A percentile compares a stretch with the other conserved stretches of the same genome.
phyloP scores from a whole-genome alignment of 2,888 invertebrate species.

The Dasysyrphus tricinctus region DNA sequence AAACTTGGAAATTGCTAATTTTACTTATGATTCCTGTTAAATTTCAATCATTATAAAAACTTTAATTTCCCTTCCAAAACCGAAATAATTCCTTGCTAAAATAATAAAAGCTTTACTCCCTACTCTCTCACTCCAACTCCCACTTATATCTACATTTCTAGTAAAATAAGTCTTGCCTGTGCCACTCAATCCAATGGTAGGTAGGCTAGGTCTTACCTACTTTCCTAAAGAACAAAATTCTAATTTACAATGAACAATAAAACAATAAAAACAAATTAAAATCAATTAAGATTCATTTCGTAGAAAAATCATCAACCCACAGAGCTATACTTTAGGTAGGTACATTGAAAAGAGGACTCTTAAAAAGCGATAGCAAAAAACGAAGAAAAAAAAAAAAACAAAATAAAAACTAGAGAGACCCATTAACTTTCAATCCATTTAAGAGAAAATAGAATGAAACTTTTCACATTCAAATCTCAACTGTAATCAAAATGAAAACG shows the following conservation, averaged over 20 bases:
- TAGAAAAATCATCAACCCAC: conserved; percentile 10
- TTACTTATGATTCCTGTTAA: too few relatives aligned
- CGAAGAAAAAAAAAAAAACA: not conserved
- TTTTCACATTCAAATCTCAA: conserved; percentile 68
- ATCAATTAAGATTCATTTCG: conserved; percentile 65
- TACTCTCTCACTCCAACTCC: too few relatives aligned
- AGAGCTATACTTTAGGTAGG: not conserved
- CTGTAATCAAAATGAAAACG: conserved; percentile 63
- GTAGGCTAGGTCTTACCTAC: not conserved
- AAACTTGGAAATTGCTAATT: too few relatives aligned
- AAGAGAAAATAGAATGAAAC: conserved; percentile 55
- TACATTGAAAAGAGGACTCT: not conserved
- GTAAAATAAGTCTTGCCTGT: too few relatives aligned
- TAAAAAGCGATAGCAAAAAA: conserved; percentile 9
- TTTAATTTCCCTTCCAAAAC: not conserved
- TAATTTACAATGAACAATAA: conserved; percentile 67
- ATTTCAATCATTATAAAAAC: too few relatives aligned
- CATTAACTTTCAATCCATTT: conserved; percentile 70
- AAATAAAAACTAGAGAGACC: conserved; percentile 10
- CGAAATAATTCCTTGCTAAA: too few relatives aligned
- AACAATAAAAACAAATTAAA: conserved; percentile 73
- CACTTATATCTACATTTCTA: too few relatives aligned
- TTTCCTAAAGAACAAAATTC: conserved; percentile 35
- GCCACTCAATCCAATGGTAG: not conserved
- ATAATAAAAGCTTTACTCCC: too few relatives aligned